Percentiles rank a stretch among this genome's conserved stretches.
These are phyloP conservation scores for Euproctis similis DNA, from an alignment of 2,888 invertebrate species.

Conservation along the genomic window DNA sequence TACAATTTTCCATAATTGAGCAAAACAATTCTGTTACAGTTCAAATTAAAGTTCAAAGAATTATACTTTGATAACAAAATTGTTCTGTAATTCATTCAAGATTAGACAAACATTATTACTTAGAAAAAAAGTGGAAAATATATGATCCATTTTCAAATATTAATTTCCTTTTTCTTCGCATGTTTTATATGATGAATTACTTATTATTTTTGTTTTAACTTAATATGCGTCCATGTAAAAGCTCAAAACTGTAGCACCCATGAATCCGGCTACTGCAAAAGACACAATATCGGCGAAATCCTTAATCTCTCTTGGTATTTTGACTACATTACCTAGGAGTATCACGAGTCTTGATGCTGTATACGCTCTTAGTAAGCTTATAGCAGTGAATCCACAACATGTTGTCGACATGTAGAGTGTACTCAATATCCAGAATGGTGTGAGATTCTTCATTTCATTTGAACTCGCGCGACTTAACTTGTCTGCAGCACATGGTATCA, in stretches of 20 bases:
- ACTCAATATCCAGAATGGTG: conserved; percentile 15
- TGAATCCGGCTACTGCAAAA: conserved; percentile 2
- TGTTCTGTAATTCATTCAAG: too few species aligned
- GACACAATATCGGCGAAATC: conserved; percentile 1
- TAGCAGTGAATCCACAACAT: neutral
- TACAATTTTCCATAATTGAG: too few species aligned
- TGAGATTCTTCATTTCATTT: conserved; percentile 11
- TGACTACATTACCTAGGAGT: neutral
- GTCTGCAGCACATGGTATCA: neutral
- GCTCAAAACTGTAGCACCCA: conserved; percentile 2
- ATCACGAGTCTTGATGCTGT: conserved; percentile 1
- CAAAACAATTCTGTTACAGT: too few species aligned
- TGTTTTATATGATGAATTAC: too few species aligned
- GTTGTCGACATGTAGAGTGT: conserved; percentile 8
- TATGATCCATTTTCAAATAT: too few species aligned
- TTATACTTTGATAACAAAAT: too few species aligned
- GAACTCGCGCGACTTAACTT: conserved; percentile 6
- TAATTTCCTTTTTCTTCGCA: too few species aligned
- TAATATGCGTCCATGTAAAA: neutral
- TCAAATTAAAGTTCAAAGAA: too few species aligned
- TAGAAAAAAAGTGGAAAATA: too few species aligned
- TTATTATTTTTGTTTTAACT: too few species aligned
- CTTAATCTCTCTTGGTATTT: conserved; percentile 1
- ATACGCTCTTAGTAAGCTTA: conserved; percentile 2
- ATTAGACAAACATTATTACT: too few species aligned